Evolutionary conservation across 2,888 invertebrate genomes (phyloP).

Genomic region (Pseudococcus jackbeardsleyi): DNA sequence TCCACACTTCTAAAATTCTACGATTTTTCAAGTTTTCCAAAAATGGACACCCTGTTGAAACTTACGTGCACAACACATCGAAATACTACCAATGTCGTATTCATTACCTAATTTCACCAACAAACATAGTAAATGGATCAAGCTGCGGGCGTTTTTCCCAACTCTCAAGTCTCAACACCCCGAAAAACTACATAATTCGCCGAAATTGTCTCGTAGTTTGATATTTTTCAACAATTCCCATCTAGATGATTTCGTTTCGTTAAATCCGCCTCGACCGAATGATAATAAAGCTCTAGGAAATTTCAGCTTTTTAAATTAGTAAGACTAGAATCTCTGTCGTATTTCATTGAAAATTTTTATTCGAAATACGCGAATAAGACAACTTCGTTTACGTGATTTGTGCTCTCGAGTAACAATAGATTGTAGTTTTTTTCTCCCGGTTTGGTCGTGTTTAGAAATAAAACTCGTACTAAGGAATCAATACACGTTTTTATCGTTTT

Average conservation of each 20-base stretch:
- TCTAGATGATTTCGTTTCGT: background rate
- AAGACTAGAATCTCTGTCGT: background rate
- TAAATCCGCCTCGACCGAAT: constrained; percentile 12
- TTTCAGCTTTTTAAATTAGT: constrained; percentile 31
- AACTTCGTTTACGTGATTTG: constrained; percentile 34
- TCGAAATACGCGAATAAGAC: constrained; percentile 17
- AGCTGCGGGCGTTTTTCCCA: background rate
- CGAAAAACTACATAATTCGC: background rate
- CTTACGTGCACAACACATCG: background rate
- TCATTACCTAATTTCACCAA: constrained; percentile 25
- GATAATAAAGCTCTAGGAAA: constrained; percentile 11
- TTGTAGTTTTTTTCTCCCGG: background rate
- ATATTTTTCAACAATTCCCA: background rate
- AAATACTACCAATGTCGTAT: background rate
- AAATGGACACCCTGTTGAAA: background rate
- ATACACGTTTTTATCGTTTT: constrained; percentile 42
- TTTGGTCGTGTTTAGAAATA: background rate
- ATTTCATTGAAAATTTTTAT: constrained; percentile 30
- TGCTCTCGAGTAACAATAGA: background rate
- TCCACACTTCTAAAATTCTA: too few relatives aligned
- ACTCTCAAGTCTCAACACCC: background rate
- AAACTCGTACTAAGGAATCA: constrained; percentile 31
- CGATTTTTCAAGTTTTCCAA: too few relatives aligned
- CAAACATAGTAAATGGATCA: constrained; percentile 1
- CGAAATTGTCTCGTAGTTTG: background rate